A percentile compares a stretch with the other conserved stretches of the same genome.
These are phyloP conservation scores for Ammospiza caudacuta DNA, from an alignment of 2,113 vertebrate species.

Conservation along the genomic window DNA sequence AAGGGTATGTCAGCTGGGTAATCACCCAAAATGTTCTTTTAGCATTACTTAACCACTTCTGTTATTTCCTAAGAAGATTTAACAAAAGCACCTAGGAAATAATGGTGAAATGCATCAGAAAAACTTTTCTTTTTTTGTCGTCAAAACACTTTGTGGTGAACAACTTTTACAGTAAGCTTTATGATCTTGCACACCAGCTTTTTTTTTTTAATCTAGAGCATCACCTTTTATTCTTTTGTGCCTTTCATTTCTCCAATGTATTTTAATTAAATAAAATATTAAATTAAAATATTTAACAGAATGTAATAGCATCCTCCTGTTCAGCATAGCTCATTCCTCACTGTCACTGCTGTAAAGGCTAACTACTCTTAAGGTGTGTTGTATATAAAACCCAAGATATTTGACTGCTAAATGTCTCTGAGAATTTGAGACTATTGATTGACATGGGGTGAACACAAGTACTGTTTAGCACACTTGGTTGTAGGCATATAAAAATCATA, in stretches of 20 bases:
- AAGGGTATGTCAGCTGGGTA: not conserved
- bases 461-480: not conserved
- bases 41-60: not conserved
- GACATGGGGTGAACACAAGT: not conserved
- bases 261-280: not conserved
- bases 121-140: not conserved
- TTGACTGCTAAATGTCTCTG: not conserved
- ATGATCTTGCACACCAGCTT: not conserved
- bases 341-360: not conserved
- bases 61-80: not conserved
- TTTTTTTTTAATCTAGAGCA: not conserved
- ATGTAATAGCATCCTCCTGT: not conserved
- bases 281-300: not conserved
- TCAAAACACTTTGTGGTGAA: not conserved
- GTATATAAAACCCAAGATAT: not conserved
- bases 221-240: not conserved
- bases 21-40: not conserved
- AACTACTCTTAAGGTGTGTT: not conserved
- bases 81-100: not conserved
- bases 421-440: not conserved
- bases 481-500: not conserved
- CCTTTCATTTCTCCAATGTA: not conserved
- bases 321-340: not conserved
- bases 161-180: not conserved
- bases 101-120: not conserved